These are phyloP conservation scores for Karalla daura DNA, from an alignment of 2,797 vertebrate species.

Conservation along the genomic window DNA sequence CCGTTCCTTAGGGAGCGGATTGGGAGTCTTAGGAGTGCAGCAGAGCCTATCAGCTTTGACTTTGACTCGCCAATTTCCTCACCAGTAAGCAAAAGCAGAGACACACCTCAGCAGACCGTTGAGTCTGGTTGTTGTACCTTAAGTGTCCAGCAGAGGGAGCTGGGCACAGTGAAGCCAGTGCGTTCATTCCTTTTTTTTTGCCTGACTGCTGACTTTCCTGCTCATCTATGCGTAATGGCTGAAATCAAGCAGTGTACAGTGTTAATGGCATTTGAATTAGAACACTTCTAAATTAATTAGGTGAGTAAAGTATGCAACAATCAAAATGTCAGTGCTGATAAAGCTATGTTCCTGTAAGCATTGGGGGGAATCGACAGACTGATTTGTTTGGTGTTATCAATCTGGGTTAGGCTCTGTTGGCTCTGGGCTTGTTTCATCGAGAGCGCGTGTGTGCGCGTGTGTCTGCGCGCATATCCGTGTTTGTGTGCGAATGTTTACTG, in stretches of 20 bases:
- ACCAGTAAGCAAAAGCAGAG: conserved; percentile 21
- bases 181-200: conserved; percentile 55
- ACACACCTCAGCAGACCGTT: conserved; percentile 12
- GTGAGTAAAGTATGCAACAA: conserved; percentile 72
- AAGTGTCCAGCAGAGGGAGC: conserved; percentile 73
- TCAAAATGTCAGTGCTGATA: conserved; percentile 78
- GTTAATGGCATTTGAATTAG: conserved; percentile 78
- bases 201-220: conserved; percentile 66
- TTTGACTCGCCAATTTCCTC: conserved; percentile 50
- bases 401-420: conserved; percentile 77
- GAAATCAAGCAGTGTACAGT: conserved; percentile 70
- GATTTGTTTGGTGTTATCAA: conserved; percentile 81
- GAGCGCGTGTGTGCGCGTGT: conserved; percentile 45
- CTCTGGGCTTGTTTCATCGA: conserved; percentile 68
- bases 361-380: conserved; percentile 67
- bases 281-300: conserved; percentile 79
- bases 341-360: conserved; percentile 68
- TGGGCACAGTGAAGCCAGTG: conserved; percentile 41
- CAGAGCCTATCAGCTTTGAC: conserved; percentile 57
- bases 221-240: conserved; percentile 69
- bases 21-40: conserved; percentile 52
- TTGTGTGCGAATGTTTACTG: conserved; percentile 62
- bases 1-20: conserved; percentile 43
- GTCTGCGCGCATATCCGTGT: conserved; percentile 41
- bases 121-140: conserved; percentile 14